Conservation (phyloP, 2,113 vertebrate species). For the Agapornis roseicollis region DNA sequence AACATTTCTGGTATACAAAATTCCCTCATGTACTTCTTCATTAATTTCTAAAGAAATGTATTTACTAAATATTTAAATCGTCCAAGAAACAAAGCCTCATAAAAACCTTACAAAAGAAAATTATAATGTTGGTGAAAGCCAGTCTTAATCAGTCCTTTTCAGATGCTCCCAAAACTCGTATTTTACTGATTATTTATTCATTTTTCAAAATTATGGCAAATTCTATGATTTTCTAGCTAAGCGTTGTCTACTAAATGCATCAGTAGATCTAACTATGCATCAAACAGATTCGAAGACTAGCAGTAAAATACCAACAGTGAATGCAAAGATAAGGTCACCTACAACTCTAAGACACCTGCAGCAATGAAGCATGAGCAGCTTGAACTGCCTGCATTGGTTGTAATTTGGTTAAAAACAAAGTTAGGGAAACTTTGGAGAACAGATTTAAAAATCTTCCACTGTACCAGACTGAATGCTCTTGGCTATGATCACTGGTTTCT, state of each 20-base stretch:
- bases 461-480: constrained; percentile 30
- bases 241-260: background rate
- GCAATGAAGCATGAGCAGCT: background rate
- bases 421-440: background rate
- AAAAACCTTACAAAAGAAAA: constrained; percentile 48
- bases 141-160: constrained; percentile 50
- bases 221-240: background rate
- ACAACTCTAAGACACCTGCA: background rate
- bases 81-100: constrained; percentile 29
- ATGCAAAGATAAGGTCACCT: background rate
- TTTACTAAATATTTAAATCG: constrained; percentile 58
- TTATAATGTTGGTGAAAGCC: constrained; percentile 31
- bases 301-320: background rate
- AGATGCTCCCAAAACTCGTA: constrained; percentile 31
- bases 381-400: background rate
- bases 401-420: background rate
- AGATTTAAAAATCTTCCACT: constrained; percentile 29
- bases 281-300: background rate
- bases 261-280: background rate
- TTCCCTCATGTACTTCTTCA: constrained; percentile 26
- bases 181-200: constrained; percentile 60
- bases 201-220: background rate
- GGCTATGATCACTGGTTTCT: background rate
- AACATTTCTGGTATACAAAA: background rate
- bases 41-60: constrained; percentile 55